Evolutionary conservation across 2,113 vertebrate species (phyloP).

Genomic region (Tragulus kanchil): DNA sequence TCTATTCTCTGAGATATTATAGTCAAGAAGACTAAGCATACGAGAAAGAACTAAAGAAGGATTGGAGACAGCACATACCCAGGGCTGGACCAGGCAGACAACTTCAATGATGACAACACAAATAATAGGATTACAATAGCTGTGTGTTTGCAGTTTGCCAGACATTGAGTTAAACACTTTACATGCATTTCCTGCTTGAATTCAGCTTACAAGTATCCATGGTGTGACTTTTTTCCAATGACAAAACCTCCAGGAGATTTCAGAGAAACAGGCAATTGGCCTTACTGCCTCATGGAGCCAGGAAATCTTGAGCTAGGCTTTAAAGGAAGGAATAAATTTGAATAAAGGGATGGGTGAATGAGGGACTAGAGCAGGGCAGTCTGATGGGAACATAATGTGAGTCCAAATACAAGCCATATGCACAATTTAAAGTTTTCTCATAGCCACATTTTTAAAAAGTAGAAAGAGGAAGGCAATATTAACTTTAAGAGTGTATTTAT

Average conservation of each 20-base stretch:
- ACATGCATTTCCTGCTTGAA: neutral
- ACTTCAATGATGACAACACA: neutral
- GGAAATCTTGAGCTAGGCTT: neutral
- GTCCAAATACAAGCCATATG: neutral
- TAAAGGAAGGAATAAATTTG: neutral
- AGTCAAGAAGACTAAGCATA: neutral
- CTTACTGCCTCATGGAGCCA: neutral
- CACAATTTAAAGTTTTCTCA: neutral
- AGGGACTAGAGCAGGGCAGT: neutral
- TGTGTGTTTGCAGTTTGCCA: neutral
- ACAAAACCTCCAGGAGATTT: neutral
- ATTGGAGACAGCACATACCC: neutral
- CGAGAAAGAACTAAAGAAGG: neutral
- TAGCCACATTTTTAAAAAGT: neutral
- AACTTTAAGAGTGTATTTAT: neutral
- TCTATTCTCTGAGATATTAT: neutral
- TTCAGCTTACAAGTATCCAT: neutral
- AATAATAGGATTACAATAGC: neutral
- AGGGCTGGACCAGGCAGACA: neutral
- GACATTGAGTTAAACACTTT: neutral
- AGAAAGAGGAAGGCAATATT: constrained; percentile 32
- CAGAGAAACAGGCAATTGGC: neutral
- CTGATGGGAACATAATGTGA: neutral
- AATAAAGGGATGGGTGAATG: neutral
- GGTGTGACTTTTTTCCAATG: neutral